Conservation (phyloP, 2,888 invertebrate species). For the Liposcelis brunnea region DNA sequence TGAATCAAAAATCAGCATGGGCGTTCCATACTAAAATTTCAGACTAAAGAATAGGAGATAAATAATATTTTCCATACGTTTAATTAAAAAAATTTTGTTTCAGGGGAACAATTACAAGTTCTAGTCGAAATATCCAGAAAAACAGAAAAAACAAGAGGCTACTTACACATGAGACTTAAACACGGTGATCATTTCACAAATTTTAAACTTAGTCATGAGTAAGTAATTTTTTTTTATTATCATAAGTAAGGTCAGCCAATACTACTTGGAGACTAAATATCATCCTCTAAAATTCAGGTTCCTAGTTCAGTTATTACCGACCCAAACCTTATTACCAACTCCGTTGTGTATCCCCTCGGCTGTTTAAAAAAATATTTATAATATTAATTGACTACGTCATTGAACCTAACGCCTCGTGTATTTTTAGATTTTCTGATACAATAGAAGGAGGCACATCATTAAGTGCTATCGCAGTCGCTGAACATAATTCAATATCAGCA, state of each 20-base stretch:
- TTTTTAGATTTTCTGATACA: slow-evolving; percentile 22
- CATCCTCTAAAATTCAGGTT: too few species aligned
- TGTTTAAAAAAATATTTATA: too few species aligned
- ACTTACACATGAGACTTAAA: slow-evolving; percentile 27
- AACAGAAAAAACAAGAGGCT: slow-evolving; percentile 28
- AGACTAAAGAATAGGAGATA: too few species aligned
- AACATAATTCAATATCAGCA: slow-evolving; percentile 9
- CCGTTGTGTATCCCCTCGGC: too few species aligned
- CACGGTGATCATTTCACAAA: slow-evolving; percentile 26
- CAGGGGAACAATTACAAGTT: slow-evolving; percentile 35
- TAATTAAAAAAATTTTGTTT: too few species aligned
- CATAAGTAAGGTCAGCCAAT: neutral
- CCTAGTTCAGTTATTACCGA: too few species aligned
- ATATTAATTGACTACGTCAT: too few species aligned
- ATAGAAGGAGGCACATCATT: slow-evolving; percentile 22
- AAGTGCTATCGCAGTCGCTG: slow-evolving; percentile 26
- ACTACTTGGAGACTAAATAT: too few species aligned
- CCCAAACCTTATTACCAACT: too few species aligned
- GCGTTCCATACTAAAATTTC: too few species aligned
- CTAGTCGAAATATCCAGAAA: slow-evolving; percentile 28
- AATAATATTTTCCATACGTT: too few species aligned
- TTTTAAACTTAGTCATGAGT: slow-evolving; percentile 33
- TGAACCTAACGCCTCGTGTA: neutral
- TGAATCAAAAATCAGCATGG: too few species aligned
- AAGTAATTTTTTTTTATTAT: slow-evolving; percentile 19